Percentiles rank a stretch among this genome's conserved stretches.
These are phyloP conservation scores for Anguilla japonica DNA, from an alignment of 2,113 vertebrate genomes.

Conservation along the genomic window DNA sequence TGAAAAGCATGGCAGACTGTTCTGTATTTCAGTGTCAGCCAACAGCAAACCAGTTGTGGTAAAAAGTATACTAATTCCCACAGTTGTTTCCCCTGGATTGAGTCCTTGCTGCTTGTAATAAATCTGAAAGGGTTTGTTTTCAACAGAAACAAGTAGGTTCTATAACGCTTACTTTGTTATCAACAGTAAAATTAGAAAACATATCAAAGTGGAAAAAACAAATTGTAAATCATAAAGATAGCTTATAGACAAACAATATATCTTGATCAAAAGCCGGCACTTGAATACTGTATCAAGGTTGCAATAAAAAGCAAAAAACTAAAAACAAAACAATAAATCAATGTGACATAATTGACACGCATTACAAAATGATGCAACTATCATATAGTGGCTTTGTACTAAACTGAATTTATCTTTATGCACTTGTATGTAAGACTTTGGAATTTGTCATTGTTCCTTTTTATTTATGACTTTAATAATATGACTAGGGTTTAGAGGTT, in stretches of 20 bases:
- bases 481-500: constrained; percentile 35
- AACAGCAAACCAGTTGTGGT: neutral
- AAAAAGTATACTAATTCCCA: constrained; percentile 13
- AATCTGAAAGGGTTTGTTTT: neutral
- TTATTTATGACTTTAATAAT: constrained; percentile 21
- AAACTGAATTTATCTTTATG: constrained; percentile 51
- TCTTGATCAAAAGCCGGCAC: neutral
- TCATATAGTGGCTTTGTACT: constrained; percentile 44
- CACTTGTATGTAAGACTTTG: constrained; percentile 48
- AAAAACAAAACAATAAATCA: too few relatives aligned
- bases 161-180: neutral
- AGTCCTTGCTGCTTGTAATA: neutral
- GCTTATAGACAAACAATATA: neutral
- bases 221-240: neutral
- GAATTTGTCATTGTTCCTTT: constrained; percentile 20
- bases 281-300: constrained; percentile 6
- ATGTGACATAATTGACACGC: constrained; percentile 1
- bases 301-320: neutral
- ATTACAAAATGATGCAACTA: constrained; percentile 9
- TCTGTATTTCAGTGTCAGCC: constrained; percentile 22
- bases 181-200: neutral
- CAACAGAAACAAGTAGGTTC: neutral
- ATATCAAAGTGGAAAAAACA: neutral
- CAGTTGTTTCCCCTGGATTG: neutral
- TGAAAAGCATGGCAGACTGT: neutral